These are phyloP conservation scores for Drosophila mayri DNA, from an alignment of 1,140 invertebrate genomes.

Conservation along the genomic window DNA sequence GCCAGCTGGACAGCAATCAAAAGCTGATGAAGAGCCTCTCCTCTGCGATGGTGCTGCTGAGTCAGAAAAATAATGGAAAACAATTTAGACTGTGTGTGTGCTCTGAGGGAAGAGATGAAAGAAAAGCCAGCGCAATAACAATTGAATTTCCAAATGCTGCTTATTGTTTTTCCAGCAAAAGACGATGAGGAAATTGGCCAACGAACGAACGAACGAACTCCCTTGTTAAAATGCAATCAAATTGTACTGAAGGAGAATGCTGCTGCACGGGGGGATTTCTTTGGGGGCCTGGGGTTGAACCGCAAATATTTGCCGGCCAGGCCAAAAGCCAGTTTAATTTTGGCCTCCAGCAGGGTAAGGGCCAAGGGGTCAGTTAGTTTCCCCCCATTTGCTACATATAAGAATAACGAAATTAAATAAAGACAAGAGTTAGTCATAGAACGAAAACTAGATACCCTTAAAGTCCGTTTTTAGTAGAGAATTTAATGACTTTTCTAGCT, in stretches of 20 bases:
- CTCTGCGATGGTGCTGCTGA: constrained; percentile 63
- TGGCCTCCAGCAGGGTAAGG: constrained; percentile 41
- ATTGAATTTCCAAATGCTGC: constrained; percentile 81
- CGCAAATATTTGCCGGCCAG: constrained; percentile 59
- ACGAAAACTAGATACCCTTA: constrained; percentile 32
- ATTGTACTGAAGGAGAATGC: constrained; percentile 47
- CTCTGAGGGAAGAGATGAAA: constrained; percentile 25
- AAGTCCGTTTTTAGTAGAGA: neutral
- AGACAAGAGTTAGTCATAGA: neutral
- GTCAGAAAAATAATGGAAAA: constrained; percentile 81
- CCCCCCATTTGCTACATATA: constrained; percentile 23
- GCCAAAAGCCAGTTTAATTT: constrained; percentile 70
- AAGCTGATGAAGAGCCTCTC: constrained; percentile 68
- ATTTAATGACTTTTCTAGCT: neutral
- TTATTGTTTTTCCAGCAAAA: constrained; percentile 74
- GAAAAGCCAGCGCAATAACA: constrained; percentile 77
- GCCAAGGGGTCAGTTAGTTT: constrained; percentile 33
- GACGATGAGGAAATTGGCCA: constrained; percentile 68
- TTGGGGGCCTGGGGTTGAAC: constrained; percentile 32
- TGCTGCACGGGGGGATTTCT: constrained; percentile 3
- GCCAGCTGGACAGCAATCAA: constrained; percentile 70
- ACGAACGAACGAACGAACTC: constrained; percentile 2
- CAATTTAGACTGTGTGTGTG: constrained; percentile 60
- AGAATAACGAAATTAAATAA: constrained; percentile 38
- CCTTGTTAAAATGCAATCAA: constrained; percentile 81